Evolutionary conservation across 1,140 invertebrate genomes (phyloP).

Genomic region (Bombus soroeensis): DNA sequence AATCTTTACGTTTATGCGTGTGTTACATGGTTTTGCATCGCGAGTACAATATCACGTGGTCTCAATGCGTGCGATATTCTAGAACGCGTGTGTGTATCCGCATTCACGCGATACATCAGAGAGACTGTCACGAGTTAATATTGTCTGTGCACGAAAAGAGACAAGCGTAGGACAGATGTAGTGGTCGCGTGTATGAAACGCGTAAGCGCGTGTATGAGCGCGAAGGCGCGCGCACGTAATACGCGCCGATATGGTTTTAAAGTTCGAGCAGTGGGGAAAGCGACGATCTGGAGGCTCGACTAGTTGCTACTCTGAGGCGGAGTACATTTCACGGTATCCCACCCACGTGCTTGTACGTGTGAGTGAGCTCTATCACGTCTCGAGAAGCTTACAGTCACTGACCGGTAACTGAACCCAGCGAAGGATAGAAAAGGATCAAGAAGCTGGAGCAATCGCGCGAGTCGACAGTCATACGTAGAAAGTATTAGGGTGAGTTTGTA

Average conservation of each 20-base stretch:
- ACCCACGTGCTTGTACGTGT: conserved; percentile 66
- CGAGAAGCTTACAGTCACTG: conserved; percentile 32
- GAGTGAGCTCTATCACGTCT: conserved; percentile 42
- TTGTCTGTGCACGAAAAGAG: neutral
- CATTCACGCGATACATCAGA: neutral
- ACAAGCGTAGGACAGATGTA: neutral
- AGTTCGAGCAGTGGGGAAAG: conserved; percentile 60
- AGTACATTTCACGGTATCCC: conserved; percentile 65
- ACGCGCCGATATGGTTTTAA: conserved; percentile 34
- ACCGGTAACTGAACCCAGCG: conserved; percentile 18
- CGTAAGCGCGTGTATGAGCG: conserved; percentile 26
- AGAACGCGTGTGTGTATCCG: neutral
- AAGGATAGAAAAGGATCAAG: conserved; percentile 18
- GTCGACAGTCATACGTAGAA: conserved; percentile 11
- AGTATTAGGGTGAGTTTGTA: conserved; percentile 25
- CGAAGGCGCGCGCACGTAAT: conserved; percentile 55
- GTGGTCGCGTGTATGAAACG: conserved; percentile 31
- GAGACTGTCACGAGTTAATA: neutral
- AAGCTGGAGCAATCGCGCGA: conserved; percentile 18
- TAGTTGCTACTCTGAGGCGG: conserved; percentile 55
- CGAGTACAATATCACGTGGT: conserved; percentile 5
- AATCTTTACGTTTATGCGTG: neutral
- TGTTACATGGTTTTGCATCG: neutral
- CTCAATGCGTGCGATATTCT: conserved; percentile 11
- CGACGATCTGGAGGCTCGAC: conserved; percentile 72